Percentiles rank a stretch among this genome's conserved stretches.
Evolutionary conservation across 2,888 invertebrate species (phyloP).

Genomic region (Apotomis capreana): DNA sequence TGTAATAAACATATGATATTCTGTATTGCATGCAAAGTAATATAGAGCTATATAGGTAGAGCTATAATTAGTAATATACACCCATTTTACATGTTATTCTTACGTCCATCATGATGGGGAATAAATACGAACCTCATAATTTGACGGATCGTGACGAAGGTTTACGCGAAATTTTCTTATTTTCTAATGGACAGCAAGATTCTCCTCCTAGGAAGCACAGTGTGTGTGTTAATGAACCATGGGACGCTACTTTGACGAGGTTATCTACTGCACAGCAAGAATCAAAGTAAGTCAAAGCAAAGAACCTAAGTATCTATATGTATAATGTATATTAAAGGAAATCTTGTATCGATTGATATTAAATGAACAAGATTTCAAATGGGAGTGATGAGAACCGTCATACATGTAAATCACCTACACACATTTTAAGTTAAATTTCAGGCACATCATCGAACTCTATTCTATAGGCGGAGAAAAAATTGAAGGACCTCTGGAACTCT

Average conservation of each 20-base stretch:
- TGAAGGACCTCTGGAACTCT: slow-evolving; percentile 58
- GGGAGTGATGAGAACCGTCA: too few relatives aligned
- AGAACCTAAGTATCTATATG: not conserved
- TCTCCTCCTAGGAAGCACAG: slow-evolving; percentile 75
- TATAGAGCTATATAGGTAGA: not conserved
- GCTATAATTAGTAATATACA: too few relatives aligned
- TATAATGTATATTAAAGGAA: too few relatives aligned
- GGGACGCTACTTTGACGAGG: slow-evolving; percentile 59
- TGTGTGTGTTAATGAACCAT: slow-evolving; percentile 57
- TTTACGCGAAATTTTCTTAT: slow-evolving; percentile 68
- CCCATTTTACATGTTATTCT: not conserved
- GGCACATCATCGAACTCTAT: slow-evolving; percentile 65
- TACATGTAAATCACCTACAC: too few relatives aligned
- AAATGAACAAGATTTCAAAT: too few relatives aligned
- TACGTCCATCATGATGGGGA: slow-evolving; percentile 15
- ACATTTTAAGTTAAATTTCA: slow-evolving; percentile 44
- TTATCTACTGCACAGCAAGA: slow-evolving; percentile 69
- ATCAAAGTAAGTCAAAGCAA: slow-evolving; percentile 53
- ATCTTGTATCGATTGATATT: too few relatives aligned
- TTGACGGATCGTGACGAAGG: slow-evolving; percentile 39
- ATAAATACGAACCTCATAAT: slow-evolving; percentile 46
- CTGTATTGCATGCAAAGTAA: not conserved
- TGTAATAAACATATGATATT: not conserved
- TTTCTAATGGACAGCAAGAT: slow-evolving; percentile 68
- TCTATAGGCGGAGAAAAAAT: slow-evolving; percentile 63